Conservation (phyloP, 2,113 vertebrate species). For the Thymallus thymallus region DNA sequence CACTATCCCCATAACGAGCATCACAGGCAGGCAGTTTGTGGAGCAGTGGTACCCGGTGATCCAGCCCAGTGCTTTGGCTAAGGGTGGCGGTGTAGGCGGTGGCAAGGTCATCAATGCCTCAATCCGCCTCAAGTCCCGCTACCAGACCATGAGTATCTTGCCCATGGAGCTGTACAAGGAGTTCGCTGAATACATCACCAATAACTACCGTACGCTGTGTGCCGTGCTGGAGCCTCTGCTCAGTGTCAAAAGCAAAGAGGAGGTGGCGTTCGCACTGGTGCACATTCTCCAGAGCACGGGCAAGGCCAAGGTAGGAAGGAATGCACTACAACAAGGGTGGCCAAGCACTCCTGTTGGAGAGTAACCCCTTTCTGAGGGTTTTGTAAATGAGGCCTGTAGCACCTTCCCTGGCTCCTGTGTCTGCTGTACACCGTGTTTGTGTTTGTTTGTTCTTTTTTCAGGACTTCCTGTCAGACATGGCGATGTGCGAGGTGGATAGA, state of each 20-base stretch:
- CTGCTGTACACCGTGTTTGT: neutral
- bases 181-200: constrained; percentile 95
- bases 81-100: constrained; percentile 79
- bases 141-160: constrained; percentile 98
- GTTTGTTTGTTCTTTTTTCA: constrained; percentile 48
- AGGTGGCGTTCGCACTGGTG: constrained; percentile 92
- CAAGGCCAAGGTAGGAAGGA: constrained; percentile 84
- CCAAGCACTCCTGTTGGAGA: neutral
- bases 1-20: constrained; percentile 94
- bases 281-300: constrained; percentile 96
- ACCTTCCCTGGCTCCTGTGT: too few species aligned
- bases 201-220: constrained; percentile 93
- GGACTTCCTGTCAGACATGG: constrained; percentile 99
- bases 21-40: constrained; percentile 91
- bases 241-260: constrained; percentile 96
- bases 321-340: neutral
- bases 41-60: constrained; percentile 98
- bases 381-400: too few species aligned
- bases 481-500: constrained; percentile 95
- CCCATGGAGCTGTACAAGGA: constrained; percentile 99
- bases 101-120: constrained; percentile 90
- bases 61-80: constrained; percentile 82
- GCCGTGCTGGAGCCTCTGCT: constrained; percentile 90
- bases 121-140: constrained; percentile 89
- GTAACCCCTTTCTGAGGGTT: neutral